Evolutionary conservation across 2,113 vertebrate species (phyloP).

Genomic region (Seriola rivoliana): DNA sequence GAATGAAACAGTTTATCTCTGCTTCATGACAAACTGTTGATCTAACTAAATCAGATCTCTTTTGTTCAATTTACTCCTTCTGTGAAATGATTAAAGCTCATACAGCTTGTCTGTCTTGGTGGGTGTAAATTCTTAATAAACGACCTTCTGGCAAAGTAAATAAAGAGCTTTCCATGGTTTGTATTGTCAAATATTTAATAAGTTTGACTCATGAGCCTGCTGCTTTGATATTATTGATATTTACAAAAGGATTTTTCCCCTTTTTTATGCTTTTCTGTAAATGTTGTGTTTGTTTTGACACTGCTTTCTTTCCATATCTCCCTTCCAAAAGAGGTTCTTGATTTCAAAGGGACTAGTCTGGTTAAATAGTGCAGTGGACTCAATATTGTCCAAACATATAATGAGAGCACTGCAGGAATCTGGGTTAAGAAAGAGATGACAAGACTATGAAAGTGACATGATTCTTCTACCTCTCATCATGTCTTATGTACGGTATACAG

Average conservation of each 20-base stretch:
- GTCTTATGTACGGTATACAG: not conserved
- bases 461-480: constrained; percentile 6
- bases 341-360: not conserved
- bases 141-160: not conserved
- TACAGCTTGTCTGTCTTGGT: constrained; percentile 14
- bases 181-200: constrained; percentile 1
- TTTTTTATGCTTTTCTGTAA: not conserved
- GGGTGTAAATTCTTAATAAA: constrained; percentile 8
- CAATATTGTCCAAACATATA: constrained; percentile 44
- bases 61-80: constrained; percentile 20
- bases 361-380: constrained; percentile 52
- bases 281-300: not conserved
- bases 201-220: not conserved
- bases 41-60: constrained; percentile 26
- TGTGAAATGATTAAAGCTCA: constrained; percentile 25
- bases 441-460: not conserved
- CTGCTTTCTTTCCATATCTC: not conserved
- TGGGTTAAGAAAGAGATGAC: constrained; percentile 36
- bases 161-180: constrained; percentile 12
- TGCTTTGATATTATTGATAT: not conserved
- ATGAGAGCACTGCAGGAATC: constrained; percentile 43
- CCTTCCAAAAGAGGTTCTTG: not conserved
- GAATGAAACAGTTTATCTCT: constrained; percentile 31
- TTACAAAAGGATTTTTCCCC: not conserved
- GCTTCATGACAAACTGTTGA: constrained; percentile 1